A percentile compares a stretch with the other conserved stretches of the same genome.
Conservation (phyloP, 1,140 invertebrate genomes). For the Drosophila seguyi region DNA sequence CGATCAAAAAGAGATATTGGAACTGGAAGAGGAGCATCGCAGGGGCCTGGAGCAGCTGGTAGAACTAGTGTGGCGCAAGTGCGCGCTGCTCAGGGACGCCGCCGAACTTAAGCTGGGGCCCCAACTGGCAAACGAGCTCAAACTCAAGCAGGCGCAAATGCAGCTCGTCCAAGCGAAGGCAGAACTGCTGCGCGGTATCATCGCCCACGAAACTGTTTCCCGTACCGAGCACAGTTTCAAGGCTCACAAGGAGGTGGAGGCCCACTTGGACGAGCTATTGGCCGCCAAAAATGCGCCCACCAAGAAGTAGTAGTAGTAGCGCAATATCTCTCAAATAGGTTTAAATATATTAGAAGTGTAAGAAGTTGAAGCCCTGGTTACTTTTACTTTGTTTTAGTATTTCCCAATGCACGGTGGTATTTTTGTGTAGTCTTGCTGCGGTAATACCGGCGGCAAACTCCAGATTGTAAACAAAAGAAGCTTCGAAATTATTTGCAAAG, state of each 20-base stretch:
- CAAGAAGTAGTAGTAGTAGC: slow-evolving; percentile 2
- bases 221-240: slow-evolving; percentile 68
- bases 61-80: slow-evolving; percentile 47
- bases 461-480: slow-evolving; percentile 37
- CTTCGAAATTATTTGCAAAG: background rate
- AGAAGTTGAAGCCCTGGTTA: background rate
- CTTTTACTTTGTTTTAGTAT: background rate
- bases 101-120: slow-evolving; percentile 73
- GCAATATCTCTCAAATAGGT: slow-evolving; percentile 6
- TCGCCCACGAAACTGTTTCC: slow-evolving; percentile 52
- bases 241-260: slow-evolving; percentile 69
- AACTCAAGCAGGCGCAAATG: slow-evolving; percentile 57
- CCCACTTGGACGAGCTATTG: slow-evolving; percentile 63
- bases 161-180: slow-evolving; percentile 64
- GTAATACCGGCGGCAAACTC: slow-evolving; percentile 21
- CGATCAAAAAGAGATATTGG: slow-evolving; percentile 58
- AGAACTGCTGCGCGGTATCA: slow-evolving; percentile 56
- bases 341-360: slow-evolving; percentile 22
- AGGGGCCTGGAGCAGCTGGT: slow-evolving; percentile 42
- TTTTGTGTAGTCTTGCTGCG: background rate
- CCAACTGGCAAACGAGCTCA: slow-evolving; percentile 59
- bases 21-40: slow-evolving; percentile 62
- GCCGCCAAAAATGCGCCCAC: slow-evolving; percentile 13
- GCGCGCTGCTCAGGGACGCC: slow-evolving; percentile 50
- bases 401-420: background rate